phyloP scores from a whole-genome alignment of 2,797 vertebrate species.

The Tadarida brasiliensis region DNA sequence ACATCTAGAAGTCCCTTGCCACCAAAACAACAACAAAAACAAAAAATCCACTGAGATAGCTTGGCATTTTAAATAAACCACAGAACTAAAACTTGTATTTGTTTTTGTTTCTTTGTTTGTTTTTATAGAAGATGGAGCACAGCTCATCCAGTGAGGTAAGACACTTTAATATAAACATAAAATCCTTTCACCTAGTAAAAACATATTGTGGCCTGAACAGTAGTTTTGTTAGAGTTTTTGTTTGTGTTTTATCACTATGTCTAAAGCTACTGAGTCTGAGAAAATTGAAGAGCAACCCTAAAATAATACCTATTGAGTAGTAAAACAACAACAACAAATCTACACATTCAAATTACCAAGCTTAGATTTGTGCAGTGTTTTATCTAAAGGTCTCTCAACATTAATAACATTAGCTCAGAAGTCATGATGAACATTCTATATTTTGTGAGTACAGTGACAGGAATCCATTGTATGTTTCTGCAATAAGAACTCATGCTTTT shows the following conservation, averaged over 20 bases:
- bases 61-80: neutral
- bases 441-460: neutral
- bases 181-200: neutral
- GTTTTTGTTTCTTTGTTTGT: neutral
- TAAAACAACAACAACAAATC: neutral
- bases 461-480: neutral
- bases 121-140: neutral
- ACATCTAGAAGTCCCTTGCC: neutral
- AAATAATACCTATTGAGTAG: neutral
- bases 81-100: constrained; percentile 33
- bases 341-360: neutral
- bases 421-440: neutral
- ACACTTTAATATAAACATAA: constrained; percentile 2
- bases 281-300: neutral
- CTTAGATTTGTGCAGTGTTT: neutral
- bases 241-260: neutral
- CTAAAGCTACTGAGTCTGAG: neutral
- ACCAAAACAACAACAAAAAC: neutral
- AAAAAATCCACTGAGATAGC: neutral
- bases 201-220: neutral
- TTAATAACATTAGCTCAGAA: neutral
- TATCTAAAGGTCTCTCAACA: neutral
- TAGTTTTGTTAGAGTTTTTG: neutral
- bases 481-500: neutral
- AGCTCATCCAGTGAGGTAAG: constrained; percentile 57